phyloP scores from a whole-genome alignment of 2,797 vertebrate genomes.

The Tokudaia tokunoshimensis region DNA sequence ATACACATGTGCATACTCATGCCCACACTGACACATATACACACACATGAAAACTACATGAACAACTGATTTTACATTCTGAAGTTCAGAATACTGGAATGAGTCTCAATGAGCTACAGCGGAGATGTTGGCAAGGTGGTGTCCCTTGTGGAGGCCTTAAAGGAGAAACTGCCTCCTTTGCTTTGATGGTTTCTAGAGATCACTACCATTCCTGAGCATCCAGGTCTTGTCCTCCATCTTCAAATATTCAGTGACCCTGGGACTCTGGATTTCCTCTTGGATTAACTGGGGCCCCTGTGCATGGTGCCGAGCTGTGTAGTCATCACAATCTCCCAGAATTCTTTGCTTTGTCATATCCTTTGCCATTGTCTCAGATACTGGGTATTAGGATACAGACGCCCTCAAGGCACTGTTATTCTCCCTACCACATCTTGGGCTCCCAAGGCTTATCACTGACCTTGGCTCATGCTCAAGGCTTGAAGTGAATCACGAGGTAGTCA shows the following conservation, averaged over 20 bases:
- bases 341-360: neutral
- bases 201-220: neutral
- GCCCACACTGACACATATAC: neutral
- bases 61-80: slow-evolving; percentile 8
- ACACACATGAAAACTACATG: neutral
- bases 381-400: neutral
- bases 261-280: neutral
- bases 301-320: neutral
- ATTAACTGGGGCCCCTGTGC: neutral
- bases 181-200: slow-evolving; percentile 50
- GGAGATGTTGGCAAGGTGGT: neutral
- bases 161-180: slow-evolving; percentile 19
- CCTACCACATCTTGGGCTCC: neutral
- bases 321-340: neutral
- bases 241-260: neutral
- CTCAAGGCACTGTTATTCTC: neutral
- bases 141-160: neutral
- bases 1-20: neutral
- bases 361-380: neutral
- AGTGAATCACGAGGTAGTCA: neutral
- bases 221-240: neutral
- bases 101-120: slow-evolving; percentile 5
- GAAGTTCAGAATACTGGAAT: neutral
- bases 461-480: neutral
- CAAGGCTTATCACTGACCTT: neutral